Base-by-base conservation (phyloP, 2,888 invertebrate genomes). In the Temnothorax unifasciatus region DNA sequence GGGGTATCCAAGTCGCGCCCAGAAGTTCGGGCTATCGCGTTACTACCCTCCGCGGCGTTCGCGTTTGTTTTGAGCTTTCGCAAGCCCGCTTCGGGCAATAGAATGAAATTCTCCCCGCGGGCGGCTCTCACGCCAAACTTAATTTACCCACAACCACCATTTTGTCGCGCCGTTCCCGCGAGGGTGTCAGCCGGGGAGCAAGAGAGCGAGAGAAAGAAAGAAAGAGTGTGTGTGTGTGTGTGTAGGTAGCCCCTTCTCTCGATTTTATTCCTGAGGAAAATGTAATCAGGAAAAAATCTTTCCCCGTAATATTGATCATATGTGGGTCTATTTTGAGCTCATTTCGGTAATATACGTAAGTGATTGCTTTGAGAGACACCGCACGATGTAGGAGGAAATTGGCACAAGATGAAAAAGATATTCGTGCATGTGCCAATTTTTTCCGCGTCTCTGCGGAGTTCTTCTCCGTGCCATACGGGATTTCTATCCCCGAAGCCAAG, bases 351-450 rank as follows among this genome's bases (percentile, higher is more conserved):
- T 41, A 38, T 47, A 57, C 21, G 21, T 1, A 44, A 13, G 11
- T 8, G 8, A 69, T 38, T 34, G 34, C 59, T 50, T 61, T 47
- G 79, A 73, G 59, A 61, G 73, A 61, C 21, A 18, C 34, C 5
- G 44, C 41, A 8, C 11, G 47, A 68, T 5, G 34, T 8, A 11
- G n/a, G 25, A 69, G 69, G 38, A 81, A 73, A 71, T 73, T 64
- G 73, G 79, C 79, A 73, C 59, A 21, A 47, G 59, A 73, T 73
- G 47, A 71, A 71, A 21, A 25, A 81, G 73, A 81, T 73, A 25
- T 50, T 79, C 61, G 69, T 68, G 61, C 79, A 71, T 79, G 34
- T 66, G 79, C 63, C 84, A 85, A 87, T 87, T 84, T 85, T 85
- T 85, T 87, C 63, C 81, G 69, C 85, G 47, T 11, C 57, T 57